Base-by-base conservation (phyloP, 2,797 vertebrate genomes). In the Enteromius afrohamiltoni region DNA sequence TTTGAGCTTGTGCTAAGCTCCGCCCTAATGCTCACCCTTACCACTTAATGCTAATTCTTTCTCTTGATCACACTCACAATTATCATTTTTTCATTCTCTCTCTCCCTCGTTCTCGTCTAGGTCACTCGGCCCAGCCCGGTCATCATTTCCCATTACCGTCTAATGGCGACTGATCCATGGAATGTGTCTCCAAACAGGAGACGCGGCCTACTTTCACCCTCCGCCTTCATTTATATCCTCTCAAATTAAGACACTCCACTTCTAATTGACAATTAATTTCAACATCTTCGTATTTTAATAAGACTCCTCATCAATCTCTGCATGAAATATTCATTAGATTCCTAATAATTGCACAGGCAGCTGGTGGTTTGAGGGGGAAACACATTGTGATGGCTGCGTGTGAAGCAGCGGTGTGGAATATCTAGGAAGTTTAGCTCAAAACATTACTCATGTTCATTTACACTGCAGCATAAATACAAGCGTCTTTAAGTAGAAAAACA, bases 201-300 rank as follows among this genome's bases (percentile, higher is more conserved):
- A 77, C 65, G 64, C 71, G 80, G 85, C 87, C 90, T 82, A 86
- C 79, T 86, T 88, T 88, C 89, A 88, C 89, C 89, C 58, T 88
- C 90, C 85, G 90, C 91, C 90, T 89, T 88, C 92, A 92, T 95
- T 95, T 94, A 93, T 93, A 94, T 93, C 92, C 91, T 88, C 90
- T 93, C 93, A 92, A 95, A 95, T 95, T 94, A 95, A 95, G 94
- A 95, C 93, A 95, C 95, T 94, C 93, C 91, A 90, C 89, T 91
- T 91, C 93, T 95, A 95, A 95, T 95, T 95, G 95, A 95, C 95
- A 95, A 95, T 95, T 95, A 95, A 95, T 95, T 95, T 94, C 93
- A 95, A 95, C 94, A 95, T 95, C 94, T 95, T 95, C 93, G 94
- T 95, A 95, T 95, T 95, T 95, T 95, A 95, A 95, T 95, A 95